Percentiles rank a stretch among this genome's conserved stretches.
Evolutionary conservation across 2,113 vertebrate genomes (phyloP).

Genomic region (Tachysurus vachellii): DNA sequence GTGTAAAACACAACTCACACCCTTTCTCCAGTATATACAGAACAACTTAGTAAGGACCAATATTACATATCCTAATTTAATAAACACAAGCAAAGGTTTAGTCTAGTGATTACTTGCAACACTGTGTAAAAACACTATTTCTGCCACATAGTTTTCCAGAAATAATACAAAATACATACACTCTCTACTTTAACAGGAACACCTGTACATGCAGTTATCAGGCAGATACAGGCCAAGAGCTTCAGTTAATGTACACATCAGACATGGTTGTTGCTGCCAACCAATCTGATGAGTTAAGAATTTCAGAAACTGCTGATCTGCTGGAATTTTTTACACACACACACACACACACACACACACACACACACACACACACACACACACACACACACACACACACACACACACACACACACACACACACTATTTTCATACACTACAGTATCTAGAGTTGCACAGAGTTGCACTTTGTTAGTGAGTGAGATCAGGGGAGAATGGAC

Average conservation of each 20-base stretch:
- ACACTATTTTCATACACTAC: not conserved
- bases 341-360: not conserved
- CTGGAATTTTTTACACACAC: not conserved
- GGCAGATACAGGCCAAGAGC: too few species aligned
- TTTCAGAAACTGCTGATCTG: not conserved
- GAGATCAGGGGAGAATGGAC: not conserved
- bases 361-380: too few species aligned
- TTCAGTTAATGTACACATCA: not conserved
- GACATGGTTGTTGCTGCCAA: not conserved
- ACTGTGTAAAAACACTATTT: not conserved
- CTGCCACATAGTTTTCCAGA: not conserved
- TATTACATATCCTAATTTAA: constrained; percentile 17
- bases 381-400: too few species aligned
- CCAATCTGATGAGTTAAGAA: not conserved
- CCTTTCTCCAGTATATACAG: not conserved
- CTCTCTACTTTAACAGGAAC: not conserved
- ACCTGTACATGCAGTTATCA: not conserved
- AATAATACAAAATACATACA: not conserved
- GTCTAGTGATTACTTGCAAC: not conserved
- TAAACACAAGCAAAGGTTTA: constrained; percentile 2
- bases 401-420: too few species aligned
- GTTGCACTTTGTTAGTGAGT: not conserved
- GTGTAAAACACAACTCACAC: not conserved
- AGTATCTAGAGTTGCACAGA: not conserved
- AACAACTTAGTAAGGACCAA: not conserved